A percentile compares a stretch with the other conserved stretches of the same genome.
Conservation (phyloP, 2,888 invertebrate genomes). For the Nephrocerus scutellatus region DNA sequence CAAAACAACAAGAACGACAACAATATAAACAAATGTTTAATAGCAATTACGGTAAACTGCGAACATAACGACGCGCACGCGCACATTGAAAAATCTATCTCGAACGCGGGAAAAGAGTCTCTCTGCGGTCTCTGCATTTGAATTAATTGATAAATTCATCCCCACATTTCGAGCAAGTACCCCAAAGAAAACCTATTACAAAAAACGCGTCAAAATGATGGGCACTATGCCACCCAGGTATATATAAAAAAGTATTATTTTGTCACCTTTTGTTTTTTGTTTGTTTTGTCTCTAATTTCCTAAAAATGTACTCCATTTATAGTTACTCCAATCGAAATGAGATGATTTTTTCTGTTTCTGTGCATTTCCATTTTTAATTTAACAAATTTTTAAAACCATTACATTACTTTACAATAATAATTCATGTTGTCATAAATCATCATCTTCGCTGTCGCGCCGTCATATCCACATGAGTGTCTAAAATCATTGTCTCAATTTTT, state of each 20-base stretch:
- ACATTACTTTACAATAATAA: no score
- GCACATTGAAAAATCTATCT: no score
- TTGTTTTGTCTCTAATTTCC: conserved; percentile 7
- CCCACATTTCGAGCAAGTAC: conserved; percentile 14
- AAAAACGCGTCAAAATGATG: conserved; percentile 46
- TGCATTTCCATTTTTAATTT: no score
- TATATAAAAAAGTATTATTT: no score
- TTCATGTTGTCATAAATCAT: no score
- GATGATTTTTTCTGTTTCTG: not conserved
- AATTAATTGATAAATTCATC: conserved; percentile 14
- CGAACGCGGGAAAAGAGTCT: no score
- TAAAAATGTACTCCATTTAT: conserved; percentile 5
- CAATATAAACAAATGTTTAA: conserved; percentile 16
- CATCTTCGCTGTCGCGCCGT: no score
- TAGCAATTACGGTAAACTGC: no score
- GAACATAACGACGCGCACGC: no score
- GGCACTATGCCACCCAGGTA: conserved; percentile 50
- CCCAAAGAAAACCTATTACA: conserved; percentile 20
- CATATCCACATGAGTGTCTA: conserved; percentile 17
- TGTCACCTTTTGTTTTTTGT: conserved; percentile 7
- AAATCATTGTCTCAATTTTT: conserved; percentile 21
- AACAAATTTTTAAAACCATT: no score
- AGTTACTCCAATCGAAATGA: conserved; percentile 4
- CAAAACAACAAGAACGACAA: conserved; percentile 14
- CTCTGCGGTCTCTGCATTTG: no score